These are phyloP conservation scores for Idaea biselata DNA, from an alignment of 2,888 invertebrate species.

Conservation along the genomic window DNA sequence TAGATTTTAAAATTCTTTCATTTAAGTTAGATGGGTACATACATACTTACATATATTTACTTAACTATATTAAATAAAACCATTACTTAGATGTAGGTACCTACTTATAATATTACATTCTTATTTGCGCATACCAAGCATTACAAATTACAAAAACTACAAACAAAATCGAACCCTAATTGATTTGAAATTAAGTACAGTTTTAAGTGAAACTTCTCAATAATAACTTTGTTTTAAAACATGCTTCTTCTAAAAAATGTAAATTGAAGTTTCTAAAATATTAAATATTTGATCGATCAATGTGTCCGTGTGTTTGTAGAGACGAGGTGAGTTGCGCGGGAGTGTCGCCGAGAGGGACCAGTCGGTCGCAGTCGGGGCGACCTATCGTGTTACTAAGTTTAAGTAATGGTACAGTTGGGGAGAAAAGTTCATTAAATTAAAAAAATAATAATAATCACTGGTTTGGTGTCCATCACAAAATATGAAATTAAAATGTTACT, in stretches of 20 bases:
- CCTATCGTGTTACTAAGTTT: background rate
- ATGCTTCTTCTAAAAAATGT: background rate
- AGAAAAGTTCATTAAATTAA: background rate
- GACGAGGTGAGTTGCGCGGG: background rate
- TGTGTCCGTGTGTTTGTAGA: background rate
- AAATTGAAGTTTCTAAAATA: background rate
- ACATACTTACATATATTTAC: background rate
- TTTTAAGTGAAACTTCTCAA: background rate
- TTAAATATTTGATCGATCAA: background rate
- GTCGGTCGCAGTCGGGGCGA: background rate
- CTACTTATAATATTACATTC: background rate
- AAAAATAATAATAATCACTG: too few relatives aligned
- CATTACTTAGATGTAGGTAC: background rate
- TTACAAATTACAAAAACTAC: background rate
- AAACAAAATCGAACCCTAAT: background rate
- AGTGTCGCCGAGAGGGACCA: background rate
- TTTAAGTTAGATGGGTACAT: background rate
- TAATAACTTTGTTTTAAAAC: conserved; percentile 1
- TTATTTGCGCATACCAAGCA: background rate
- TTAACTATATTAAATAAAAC: background rate
- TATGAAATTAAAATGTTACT: too few relatives aligned
- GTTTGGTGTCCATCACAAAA: too few relatives aligned
- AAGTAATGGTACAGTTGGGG: background rate
- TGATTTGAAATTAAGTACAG: background rate
- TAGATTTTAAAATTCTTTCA: background rate